Evolutionary conservation across 2,888 invertebrate species (phyloP).

Genomic region (Elysia crispata): DNA sequence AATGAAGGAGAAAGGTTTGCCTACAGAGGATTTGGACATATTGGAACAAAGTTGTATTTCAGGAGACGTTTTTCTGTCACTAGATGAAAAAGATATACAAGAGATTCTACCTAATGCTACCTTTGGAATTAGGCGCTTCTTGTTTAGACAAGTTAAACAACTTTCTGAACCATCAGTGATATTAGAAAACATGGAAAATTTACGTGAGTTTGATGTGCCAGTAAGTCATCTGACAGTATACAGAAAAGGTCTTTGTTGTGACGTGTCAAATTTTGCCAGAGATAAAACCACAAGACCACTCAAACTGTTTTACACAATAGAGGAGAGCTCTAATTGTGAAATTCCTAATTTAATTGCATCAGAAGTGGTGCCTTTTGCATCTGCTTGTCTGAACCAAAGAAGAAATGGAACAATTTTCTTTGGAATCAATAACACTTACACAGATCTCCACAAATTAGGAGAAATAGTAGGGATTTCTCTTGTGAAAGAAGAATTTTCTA

Average conservation of each 20-base stretch:
- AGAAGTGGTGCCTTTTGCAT: conserved; percentile 47
- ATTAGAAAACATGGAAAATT: not conserved
- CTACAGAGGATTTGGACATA: conserved; percentile 2
- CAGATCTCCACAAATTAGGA: conserved; percentile 42
- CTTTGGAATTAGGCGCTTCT: conserved; percentile 21
- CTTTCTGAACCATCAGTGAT: too few relatives aligned
- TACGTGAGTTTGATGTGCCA: conserved; percentile 20
- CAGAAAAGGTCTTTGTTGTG: conserved; percentile 33
- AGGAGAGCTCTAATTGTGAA: not conserved
- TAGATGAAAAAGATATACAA: conserved; percentile 38
- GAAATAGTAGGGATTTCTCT: conserved; percentile 53
- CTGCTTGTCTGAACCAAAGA: conserved; percentile 51
- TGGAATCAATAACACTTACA: conserved; percentile 48
- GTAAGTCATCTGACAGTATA: conserved; percentile 35
- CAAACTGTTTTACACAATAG: conserved; percentile 38
- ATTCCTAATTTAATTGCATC: conserved; percentile 32
- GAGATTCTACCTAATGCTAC: conserved; percentile 29
- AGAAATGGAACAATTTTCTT: conserved; percentile 51
- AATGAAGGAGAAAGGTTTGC: not conserved
- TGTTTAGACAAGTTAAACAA: conserved; percentile 12
- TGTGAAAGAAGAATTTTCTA: conserved; percentile 24
- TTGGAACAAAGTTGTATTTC: conserved; percentile 35
- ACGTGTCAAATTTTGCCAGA: conserved; percentile 15
- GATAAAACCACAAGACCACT: conserved; percentile 28
- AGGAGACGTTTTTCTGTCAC: conserved; percentile 36